Evolutionary conservation across 2,888 invertebrate genomes (phyloP).

Genomic region (Melinaea marsaeus): DNA sequence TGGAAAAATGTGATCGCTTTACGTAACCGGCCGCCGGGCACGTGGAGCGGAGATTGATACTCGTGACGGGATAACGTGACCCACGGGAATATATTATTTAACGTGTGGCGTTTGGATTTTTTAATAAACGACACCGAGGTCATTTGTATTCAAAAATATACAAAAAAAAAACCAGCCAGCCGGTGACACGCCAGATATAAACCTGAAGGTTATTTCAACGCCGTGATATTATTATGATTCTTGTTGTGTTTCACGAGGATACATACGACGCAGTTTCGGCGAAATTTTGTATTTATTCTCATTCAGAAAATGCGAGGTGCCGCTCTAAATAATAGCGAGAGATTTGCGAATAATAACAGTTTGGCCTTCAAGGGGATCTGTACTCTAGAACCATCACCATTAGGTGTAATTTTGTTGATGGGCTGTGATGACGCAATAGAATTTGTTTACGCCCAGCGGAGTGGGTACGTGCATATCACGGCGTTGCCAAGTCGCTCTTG

Average conservation of each 20-base stretch:
- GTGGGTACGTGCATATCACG: slow-evolving; percentile 43
- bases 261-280: slow-evolving; percentile 21
- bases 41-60: slow-evolving; percentile 36
- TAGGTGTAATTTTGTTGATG: slow-evolving; percentile 48
- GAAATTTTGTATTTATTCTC: slow-evolving; percentile 29
- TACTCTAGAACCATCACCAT: slow-evolving; percentile 37
- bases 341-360: slow-evolving; percentile 56
- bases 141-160: slow-evolving; percentile 9
- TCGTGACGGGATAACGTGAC: slow-evolving; percentile 60
- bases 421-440: slow-evolving; percentile 59
- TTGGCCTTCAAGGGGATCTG: slow-evolving; percentile 36
- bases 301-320: slow-evolving; percentile 25
- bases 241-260: slow-evolving; percentile 13
- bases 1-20: slow-evolving; percentile 47
- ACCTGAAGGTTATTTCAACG: slow-evolving; percentile 7
- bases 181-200: not conserved
- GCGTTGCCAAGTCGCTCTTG: slow-evolving; percentile 69
- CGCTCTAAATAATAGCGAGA: slow-evolving; percentile 46
- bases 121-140: slow-evolving; percentile 17
- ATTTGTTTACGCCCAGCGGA: slow-evolving; percentile 66
- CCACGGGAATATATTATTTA: slow-evolving; percentile 34
- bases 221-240: slow-evolving; percentile 4
- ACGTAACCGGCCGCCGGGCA: slow-evolving; percentile 39
- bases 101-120: slow-evolving; percentile 16
- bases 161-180: slow-evolving; percentile 9